Percentiles rank a stretch among this genome's conserved stretches.
phyloP scores from a whole-genome alignment of 2,113 vertebrate genomes.

The Tragelaphus scriptus region DNA sequence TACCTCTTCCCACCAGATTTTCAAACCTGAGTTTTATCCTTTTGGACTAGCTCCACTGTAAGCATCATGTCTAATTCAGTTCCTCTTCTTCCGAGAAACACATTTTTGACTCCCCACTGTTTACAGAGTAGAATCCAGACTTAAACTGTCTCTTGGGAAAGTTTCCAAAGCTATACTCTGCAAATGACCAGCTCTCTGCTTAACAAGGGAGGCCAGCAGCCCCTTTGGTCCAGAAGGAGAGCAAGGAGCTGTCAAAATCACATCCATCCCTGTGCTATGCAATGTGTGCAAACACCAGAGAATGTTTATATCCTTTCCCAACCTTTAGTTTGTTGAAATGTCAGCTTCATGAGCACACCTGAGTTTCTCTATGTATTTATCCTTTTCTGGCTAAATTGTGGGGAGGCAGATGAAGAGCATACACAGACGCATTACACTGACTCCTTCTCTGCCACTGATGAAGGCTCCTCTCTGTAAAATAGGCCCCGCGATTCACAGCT shows the following conservation, averaged over 20 bases:
- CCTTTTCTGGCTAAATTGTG: background rate
- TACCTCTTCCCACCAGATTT: background rate
- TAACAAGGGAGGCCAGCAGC: rapidly evolving
- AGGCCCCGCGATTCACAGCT: background rate
- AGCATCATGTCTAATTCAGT: background rate
- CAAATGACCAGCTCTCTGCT: background rate
- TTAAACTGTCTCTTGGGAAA: background rate
- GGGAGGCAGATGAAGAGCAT: background rate
- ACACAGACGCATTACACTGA: too few relatives aligned
- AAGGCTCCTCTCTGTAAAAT: background rate
- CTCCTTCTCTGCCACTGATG: background rate
- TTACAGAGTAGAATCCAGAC: background rate
- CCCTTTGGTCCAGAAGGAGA: background rate
- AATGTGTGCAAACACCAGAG: background rate
- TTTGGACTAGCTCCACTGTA: background rate
- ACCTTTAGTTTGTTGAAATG: background rate
- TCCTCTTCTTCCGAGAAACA: background rate
- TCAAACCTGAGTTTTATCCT: background rate
- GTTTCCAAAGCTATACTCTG: background rate
- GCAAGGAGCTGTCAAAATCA: background rate
- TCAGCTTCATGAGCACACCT: background rate
- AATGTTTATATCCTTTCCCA: background rate
- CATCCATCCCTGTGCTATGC: background rate
- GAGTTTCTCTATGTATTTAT: background rate
- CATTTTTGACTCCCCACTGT: background rate